Evolutionary conservation across 2,888 invertebrate genomes (phyloP), one percentile per base, ranked within the genome.

Genomic region (Sceliomorpha sp.): DNA sequence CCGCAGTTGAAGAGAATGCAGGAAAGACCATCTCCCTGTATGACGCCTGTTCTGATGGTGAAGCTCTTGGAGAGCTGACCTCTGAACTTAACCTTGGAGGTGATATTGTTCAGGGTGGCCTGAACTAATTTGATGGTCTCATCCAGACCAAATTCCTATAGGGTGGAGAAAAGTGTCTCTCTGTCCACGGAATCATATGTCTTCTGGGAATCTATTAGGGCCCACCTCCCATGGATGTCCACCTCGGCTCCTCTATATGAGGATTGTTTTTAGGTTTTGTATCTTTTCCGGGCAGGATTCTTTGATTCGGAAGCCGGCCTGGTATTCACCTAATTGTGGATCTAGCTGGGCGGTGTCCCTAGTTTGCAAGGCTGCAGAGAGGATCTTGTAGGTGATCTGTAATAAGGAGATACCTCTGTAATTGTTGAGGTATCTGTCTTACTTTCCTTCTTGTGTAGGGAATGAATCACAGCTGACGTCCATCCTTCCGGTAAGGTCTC

Each of bases 351-450:
- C n/a, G 7, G 7, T 7, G 8, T 7, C 8, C 13, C 32, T n/a
- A 34, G 9, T 10, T 10, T 4, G 32, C 12, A 34, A 2, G 32
- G 2, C 9, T 10, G 9, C 10, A 10, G 32, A 34, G 12, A 34
- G 13, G 9, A 34, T 34, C 12, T 34, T 34, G 32, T 34, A 34
- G 9, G 32, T 34, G 10, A 34, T 10, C 7, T 6, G 12, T 34
- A 34, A 2, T 12, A 34, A 10, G 32, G 32, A 34, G 9, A 34
- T 34, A n/a, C 32, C 32, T 34, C 32, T n/a, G 32, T 34, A 34
- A 34, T 34, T 34, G 12, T 34, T 34, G 1, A 10, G 10, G n/a
- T n/a, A 12, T 34, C 32, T n/a, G 32, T 34, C 32, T 10, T 34
- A 34, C 12, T 10, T 6, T 7, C 32, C 7, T 34, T 34, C 12